Conservation (phyloP, 2,888 invertebrate genomes). For the Andrena haemorrhoa region DNA sequence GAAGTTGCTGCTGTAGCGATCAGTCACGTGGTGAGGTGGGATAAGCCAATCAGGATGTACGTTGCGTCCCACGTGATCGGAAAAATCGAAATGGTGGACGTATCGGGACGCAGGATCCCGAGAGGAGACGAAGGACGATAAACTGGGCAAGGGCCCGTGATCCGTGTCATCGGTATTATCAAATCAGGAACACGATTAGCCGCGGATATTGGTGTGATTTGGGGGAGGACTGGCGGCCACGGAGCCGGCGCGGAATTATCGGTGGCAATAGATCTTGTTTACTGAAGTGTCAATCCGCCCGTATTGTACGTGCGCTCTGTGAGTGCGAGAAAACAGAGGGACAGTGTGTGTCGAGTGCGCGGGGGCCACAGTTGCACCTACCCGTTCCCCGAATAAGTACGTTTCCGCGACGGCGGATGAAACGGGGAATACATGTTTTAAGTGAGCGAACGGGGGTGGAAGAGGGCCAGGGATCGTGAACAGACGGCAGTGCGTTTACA, state of each 20-base stretch:
- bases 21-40: conserved; percentile 60
- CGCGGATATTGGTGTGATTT: conserved; percentile 47
- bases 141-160: conserved; percentile 77
- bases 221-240: conserved; percentile 15
- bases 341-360: conserved; percentile 54
- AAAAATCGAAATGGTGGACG: conserved; percentile 83
- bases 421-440: conserved; percentile 17
- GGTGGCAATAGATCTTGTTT: conserved; percentile 65
- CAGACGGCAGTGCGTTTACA: conserved; percentile 58
- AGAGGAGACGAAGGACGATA: conserved; percentile 82
- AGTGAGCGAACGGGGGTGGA: conserved; percentile 22
- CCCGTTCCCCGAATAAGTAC: conserved; percentile 34
- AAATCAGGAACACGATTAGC: conserved; percentile 54
- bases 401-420: conserved; percentile 17
- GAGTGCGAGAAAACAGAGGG: conserved; percentile 58
- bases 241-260: conserved; percentile 33
- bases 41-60: conserved; percentile 53
- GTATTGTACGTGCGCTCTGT: conserved; percentile 70
- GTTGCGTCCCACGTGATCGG: conserved; percentile 77
- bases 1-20: conserved; percentile 53
- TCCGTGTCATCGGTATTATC: conserved; percentile 74
- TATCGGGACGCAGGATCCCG: conserved; percentile 83
- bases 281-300: conserved; percentile 72
- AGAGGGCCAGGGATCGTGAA: conserved; percentile 43
- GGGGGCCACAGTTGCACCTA: conserved; percentile 36